phyloP scores from a whole-genome alignment of 2,113 vertebrate genomes.

The Laticauda laticaudata region DNA sequence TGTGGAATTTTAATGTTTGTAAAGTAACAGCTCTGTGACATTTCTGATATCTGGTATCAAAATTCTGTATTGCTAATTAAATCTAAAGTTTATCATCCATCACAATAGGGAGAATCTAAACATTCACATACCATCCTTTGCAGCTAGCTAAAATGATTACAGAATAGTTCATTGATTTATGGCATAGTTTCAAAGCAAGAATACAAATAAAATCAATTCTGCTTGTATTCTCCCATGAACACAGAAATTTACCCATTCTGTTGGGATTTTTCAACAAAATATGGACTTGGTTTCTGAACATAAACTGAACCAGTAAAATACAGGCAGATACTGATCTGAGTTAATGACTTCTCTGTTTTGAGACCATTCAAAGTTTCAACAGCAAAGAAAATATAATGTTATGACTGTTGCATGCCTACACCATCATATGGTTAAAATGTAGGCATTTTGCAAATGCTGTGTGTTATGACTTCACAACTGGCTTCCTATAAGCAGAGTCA shows the following conservation, averaged over 20 bases:
- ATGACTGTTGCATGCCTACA: background rate
- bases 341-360: background rate
- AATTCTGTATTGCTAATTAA: background rate
- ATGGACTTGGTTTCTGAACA: background rate
- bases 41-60: background rate
- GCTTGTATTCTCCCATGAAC: background rate
- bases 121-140: background rate
- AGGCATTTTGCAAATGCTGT: background rate
- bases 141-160: background rate
- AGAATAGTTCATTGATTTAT: background rate
- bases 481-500: background rate
- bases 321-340: background rate
- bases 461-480: background rate
- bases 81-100: background rate
- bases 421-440: background rate
- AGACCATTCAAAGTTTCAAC: background rate
- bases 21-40: background rate
- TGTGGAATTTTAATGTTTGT: background rate
- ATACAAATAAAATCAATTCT: background rate
- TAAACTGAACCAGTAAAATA: background rate
- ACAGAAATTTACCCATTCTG: background rate
- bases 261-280: background rate
- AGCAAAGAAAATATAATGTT: background rate
- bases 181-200: background rate
- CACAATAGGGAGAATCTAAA: background rate